These are phyloP conservation scores for Scomber japonicus DNA, from an alignment of 2,113 vertebrate species.

Conservation along the genomic window DNA sequence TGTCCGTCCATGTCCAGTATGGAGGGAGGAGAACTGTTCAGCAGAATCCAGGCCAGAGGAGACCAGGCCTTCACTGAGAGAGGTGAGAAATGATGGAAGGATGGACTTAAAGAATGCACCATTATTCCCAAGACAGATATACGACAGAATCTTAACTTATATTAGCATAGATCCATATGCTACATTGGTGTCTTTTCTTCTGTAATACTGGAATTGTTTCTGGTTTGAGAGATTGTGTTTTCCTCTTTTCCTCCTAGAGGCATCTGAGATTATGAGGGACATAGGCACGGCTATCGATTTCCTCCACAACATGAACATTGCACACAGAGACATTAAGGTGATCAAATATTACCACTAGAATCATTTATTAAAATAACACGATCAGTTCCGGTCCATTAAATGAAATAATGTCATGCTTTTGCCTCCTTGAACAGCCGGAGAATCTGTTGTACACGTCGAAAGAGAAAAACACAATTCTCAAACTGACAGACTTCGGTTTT, in stretches of 20 bases:
- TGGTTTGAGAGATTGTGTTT: conserved; percentile 72
- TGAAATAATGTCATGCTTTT: background rate
- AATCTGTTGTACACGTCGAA: conserved; percentile 95
- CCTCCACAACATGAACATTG: conserved; percentile 93
- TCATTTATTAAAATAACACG: background rate
- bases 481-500: conserved; percentile 98
- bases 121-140: background rate
- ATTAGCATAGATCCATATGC: background rate
- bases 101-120: background rate
- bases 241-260: conserved; percentile 86
- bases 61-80: conserved; percentile 98
- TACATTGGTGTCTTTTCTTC: background rate
- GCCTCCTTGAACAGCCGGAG: conserved; percentile 88
- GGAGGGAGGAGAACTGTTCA: conserved; percentile 98
- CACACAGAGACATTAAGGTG: conserved; percentile 98
- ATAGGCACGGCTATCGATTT: conserved; percentile 95
- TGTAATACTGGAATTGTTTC: conserved; percentile 13
- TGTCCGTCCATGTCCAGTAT: conserved; percentile 85
- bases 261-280: conserved; percentile 94
- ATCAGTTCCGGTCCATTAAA: too few relatives aligned
- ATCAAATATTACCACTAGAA: conserved; percentile 1
- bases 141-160: background rate
- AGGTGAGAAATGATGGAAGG: conserved; percentile 85
- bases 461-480: conserved; percentile 89
- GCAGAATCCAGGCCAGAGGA: conserved; percentile 95